Evolutionary conservation across 37 sponge, comb jelly and placozoan species (phyloP), one percentile per base, ranked within the genome.

Genomic region (Beroe ovata): DNA sequence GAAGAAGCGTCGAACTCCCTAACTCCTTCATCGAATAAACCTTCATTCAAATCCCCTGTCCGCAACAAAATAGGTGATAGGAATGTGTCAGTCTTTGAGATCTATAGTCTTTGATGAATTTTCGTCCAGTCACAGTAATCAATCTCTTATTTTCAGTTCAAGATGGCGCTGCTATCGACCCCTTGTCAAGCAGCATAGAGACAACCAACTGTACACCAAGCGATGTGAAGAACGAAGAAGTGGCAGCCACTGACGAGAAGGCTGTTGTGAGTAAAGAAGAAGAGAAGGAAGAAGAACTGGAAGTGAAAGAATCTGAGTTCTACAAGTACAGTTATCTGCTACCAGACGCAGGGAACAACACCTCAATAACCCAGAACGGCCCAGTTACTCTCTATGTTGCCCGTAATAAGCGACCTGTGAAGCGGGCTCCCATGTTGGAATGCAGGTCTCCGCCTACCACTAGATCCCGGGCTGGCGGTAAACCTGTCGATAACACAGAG

Each of bases 401-500:
- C 0, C 41, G 84, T 16, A 77, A 77, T 54, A 77, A 77, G 38
- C 42, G 84, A 1, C 84, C 84, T 3, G 84, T 77, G 23, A 77
- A 77, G 84, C 21, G 84, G 25, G 84, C 84, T 1, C 84, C 84
- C 47, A 4, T 77, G 47, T 40, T 42, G 6, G 84, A 77, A 29
- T 77, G 54, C 33, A 39, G 84, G 33, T 77, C 84, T 11, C 84
- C 84, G 1, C 84, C 84, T 2, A 77, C 84, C 33, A 77, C 84
- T 23, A 11, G 84, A n/a, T 42, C 54, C 0, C 26, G 84, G 8
- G 54, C 84, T 1, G 84, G 84, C 8, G 84, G 84, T 77, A 77
- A 77, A 41, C 84, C 84, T 26, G 84, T 77, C 0, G 84, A 77
- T 40, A 77, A 77, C 47, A 77, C 54, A 42, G 84, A 39, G 42